These are phyloP conservation scores for Ecliptopera silaceata DNA, from an alignment of 2,888 invertebrate species.

Conservation along the genomic window DNA sequence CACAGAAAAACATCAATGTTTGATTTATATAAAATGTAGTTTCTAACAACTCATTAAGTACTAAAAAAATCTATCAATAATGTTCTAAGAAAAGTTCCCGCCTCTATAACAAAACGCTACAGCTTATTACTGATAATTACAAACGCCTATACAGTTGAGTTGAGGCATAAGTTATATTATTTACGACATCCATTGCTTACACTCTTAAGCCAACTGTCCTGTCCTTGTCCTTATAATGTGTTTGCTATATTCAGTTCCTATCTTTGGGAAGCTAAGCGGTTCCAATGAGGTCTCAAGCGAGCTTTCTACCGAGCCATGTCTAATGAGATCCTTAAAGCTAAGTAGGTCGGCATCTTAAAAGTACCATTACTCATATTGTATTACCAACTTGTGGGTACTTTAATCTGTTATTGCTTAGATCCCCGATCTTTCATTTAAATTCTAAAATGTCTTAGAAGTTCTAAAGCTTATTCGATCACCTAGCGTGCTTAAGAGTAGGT, in stretches of 20 bases:
- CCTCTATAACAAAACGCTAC: too few species aligned
- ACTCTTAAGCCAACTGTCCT: background rate
- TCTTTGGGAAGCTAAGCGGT: conserved; percentile 1
- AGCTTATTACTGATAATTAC: too few species aligned
- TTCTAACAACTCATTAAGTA: too few species aligned
- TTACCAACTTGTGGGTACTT: background rate
- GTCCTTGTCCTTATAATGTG: background rate
- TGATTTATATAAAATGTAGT: too few species aligned
- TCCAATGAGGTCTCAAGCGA: conserved; percentile 9
- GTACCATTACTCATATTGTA: conserved; percentile 33
- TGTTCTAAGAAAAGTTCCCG: too few species aligned
- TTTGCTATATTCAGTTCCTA: conserved; percentile 4
- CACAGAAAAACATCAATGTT: too few species aligned
- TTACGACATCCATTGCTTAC: background rate
- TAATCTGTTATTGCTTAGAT: too few species aligned
- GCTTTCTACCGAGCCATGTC: conserved; percentile 37
- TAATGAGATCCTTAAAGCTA: conserved; percentile 38
- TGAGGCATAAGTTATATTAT: background rate
- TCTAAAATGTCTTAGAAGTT: too few species aligned
- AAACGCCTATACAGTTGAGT: too few species aligned
- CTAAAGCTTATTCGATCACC: background rate
- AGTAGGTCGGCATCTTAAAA: conserved; percentile 41
- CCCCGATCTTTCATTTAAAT: too few species aligned
- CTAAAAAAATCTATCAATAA: too few species aligned
- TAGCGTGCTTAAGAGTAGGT: background rate